Percentiles rank a stretch among this genome's conserved stretches.
Conservation (phyloP, 2,113 vertebrate genomes). For the Solenodon paradoxus region DNA sequence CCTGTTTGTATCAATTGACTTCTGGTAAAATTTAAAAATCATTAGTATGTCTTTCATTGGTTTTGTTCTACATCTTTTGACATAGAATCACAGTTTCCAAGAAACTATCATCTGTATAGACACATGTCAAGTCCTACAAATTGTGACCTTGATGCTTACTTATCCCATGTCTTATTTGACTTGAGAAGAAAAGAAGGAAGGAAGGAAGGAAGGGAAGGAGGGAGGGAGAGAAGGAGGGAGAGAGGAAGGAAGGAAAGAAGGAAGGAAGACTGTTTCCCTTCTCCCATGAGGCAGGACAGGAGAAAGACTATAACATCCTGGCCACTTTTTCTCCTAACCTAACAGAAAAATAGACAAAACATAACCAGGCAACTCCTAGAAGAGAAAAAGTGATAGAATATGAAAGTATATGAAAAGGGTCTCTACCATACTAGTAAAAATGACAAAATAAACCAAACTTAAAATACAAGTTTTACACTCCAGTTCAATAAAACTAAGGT, state of each 20-base stretch:
- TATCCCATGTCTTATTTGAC: not conserved
- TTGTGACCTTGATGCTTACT: not conserved
- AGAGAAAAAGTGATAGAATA: not conserved
- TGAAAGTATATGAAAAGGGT: not conserved
- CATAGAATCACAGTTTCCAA: no score
- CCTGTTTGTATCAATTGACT: no score
- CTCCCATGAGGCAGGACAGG: not conserved
- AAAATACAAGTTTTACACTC: not conserved
- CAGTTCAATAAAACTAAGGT: not conserved
- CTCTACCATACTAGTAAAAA: not conserved
- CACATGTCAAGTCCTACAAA: not conserved
- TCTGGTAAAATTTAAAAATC: no score
- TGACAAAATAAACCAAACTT: not conserved
- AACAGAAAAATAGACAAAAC: not conserved
- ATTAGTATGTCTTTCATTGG: no score
- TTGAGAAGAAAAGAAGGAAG: not conserved
- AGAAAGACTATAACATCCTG: not conserved
- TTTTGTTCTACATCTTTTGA: no score
- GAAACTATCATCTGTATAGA: no score
- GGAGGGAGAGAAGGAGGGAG: no score
- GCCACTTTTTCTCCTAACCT: not conserved
- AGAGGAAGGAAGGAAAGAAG: not conserved
- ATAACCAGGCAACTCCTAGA: not conserved
- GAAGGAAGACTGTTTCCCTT: not conserved
- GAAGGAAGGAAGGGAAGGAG: no score